Conservation (phyloP, 2,888 invertebrate genomes). For the Lymantria monacha region DNA sequence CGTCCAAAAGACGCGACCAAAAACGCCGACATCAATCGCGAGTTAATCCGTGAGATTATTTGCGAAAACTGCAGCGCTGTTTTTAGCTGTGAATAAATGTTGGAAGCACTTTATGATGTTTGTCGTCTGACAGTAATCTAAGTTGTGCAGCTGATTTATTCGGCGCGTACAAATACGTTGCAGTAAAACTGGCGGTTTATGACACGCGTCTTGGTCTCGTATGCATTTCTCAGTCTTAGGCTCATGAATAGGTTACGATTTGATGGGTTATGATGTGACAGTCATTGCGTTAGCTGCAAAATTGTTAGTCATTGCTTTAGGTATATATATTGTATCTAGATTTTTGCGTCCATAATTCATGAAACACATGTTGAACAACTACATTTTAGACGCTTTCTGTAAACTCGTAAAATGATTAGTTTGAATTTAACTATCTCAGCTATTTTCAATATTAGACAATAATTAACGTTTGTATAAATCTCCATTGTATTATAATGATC, state of each 20-base stretch:
- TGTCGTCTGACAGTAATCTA: conserved; percentile 63
- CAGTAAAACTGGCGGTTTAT: conserved; percentile 61
- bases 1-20: conserved; percentile 53
- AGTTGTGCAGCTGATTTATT: conserved; percentile 69
- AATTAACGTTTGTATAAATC: no score
- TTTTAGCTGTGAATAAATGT: conserved; percentile 40
- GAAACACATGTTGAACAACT: no score
- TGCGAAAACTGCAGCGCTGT: conserved; percentile 57
- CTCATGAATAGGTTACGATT: conserved; percentile 34
- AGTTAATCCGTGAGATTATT: conserved; percentile 51
- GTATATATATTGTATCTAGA: no score
- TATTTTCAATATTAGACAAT: no score
- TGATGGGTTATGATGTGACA: conserved; percentile 24
- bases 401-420: no score
- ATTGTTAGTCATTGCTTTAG: no score
- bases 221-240: conserved; percentile 50
- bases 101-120: conserved; percentile 60
- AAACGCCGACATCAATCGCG: conserved; percentile 64
- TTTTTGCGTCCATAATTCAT: no score
- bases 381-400: no score
- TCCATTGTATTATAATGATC: no score
- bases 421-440: no score
- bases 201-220: conserved; percentile 7
- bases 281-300: no score
- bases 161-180: conserved; percentile 36